phyloP scores from a whole-genome alignment of 2,797 vertebrate genomes.

The Setipinna tenuifilis region DNA sequence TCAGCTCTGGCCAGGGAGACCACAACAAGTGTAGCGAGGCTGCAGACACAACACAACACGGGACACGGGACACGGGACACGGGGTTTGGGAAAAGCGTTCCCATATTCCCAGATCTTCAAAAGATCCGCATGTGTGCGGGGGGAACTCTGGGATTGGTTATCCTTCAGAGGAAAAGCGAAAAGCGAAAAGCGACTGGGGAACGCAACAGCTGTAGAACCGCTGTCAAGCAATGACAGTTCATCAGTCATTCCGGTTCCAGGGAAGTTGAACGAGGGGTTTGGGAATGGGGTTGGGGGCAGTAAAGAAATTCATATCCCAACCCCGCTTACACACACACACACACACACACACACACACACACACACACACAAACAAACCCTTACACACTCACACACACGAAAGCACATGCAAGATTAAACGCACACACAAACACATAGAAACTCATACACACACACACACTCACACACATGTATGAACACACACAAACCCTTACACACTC shows the following conservation, averaged over 20 bases:
- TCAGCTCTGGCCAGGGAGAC: too few species aligned
- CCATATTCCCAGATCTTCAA: not conserved
- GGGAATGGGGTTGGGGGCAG: not conserved
- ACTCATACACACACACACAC: too few species aligned
- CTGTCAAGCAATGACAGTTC: slow-evolving; percentile 40
- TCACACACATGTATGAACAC: too few species aligned
- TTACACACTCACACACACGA: not conserved
- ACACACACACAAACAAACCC: slow-evolving; percentile 34
- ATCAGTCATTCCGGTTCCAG: slow-evolving; percentile 46
- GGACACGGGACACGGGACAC: too few species aligned
- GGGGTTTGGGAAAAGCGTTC: not conserved
- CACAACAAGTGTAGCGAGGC: too few species aligned
- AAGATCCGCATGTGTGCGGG: not conserved
- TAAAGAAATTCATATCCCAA: slow-evolving; percentile 30
- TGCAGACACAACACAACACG: too few species aligned
- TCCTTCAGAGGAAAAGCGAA: not conserved
- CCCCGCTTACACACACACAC: slow-evolving; percentile 61
- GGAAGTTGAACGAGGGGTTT: slow-evolving; percentile 29
- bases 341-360: slow-evolving; percentile 65
- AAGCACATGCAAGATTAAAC: not conserved
- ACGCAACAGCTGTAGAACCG: slow-evolving; percentile 41
- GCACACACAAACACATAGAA: too few species aligned
- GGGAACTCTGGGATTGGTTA: not conserved
- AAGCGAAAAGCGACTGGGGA: not conserved
- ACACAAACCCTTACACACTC: too few species aligned